Percentiles rank a stretch among this genome's conserved stretches.
Evolutionary conservation across 1,140 invertebrate genomes (phyloP).

Genomic region (Holotrichia oblita): DNA sequence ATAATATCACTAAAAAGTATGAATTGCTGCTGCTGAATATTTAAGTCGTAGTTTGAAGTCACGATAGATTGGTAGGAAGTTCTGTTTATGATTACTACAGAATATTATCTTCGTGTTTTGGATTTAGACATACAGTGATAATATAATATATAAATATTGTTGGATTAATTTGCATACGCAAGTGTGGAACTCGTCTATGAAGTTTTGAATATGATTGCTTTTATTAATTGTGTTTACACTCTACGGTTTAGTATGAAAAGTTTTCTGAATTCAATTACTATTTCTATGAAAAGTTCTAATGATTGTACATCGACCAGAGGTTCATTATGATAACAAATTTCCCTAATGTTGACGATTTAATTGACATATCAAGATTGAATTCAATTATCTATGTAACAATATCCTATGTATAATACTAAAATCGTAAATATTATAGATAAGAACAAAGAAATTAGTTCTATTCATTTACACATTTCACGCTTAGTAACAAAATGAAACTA

Average conservation of each 20-base stretch:
- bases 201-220: not conserved
- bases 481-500: not conserved
- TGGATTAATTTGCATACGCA: not conserved
- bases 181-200: not conserved
- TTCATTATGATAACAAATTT: conserved; percentile 5
- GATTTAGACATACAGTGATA: no score
- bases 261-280: conserved; percentile 14
- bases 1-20: no score
- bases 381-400: no score
- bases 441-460: conserved; percentile 22
- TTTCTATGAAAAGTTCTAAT: not conserved
- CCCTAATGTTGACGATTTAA: conserved; percentile 26
- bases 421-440: conserved; percentile 5
- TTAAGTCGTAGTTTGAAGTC: no score
- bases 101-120: no score
- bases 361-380: conserved; percentile 33
- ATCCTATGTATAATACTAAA: conserved; percentile 19
- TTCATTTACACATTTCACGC: not conserved
- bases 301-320: conserved; percentile 32
- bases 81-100: no score
- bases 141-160: no score
- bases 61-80: no score
- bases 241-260: no score
- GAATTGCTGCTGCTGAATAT: no score
- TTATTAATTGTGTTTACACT: not conserved